Base-by-base conservation (phyloP, 2,113 vertebrate genomes). In the Thryonomys swinderianus region DNA sequence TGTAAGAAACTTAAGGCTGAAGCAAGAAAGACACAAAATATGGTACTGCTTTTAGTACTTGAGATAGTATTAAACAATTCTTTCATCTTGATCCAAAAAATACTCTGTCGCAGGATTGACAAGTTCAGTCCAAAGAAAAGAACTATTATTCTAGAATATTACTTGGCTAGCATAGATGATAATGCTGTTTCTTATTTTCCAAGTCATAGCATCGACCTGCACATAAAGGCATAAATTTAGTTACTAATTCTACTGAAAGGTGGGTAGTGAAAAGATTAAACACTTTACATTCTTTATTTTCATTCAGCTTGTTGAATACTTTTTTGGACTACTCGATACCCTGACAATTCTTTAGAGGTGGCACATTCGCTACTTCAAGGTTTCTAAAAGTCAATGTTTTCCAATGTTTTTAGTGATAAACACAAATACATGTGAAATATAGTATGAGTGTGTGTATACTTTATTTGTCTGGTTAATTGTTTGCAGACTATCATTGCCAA, bases 41-140 rank as follows among this genome's bases (percentile, higher is more conserved):
- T 16, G 10, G n/a, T 79, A 90, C 9, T 25, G 89, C 66, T 88
- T 91, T 91, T 82, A 97, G 85, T 84, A 86, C 45, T 82, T 64
- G 82, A 73, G 40, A 37, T 55, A 91, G 34, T n/a, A 74, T 94
- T 78, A 51, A 86, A 66, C 83, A 90, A 95, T 88, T 51, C 84
- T 95, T 97, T 96, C 93, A 61, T 96, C 79, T 89, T 93, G 59
- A 95, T 94, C 89, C 96, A 96, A 96, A 95, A 51, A 91, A 93
- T 62, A 93, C 82, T 96, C 51, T 92, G 95, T 84, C 83, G 94
- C 53, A 93, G 17, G 42, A 3, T 16, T 95, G 73, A 91, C 48
- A 92, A 88, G 82, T 66, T 85, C 40, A 96, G 79, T 66, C 61
- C 12, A 59, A 95, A 66, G 13, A 93, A 88, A 66, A 16, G 62